phyloP scores from a whole-genome alignment of 2,797 vertebrate species.

The Neosilurus mollespiculum region DNA sequence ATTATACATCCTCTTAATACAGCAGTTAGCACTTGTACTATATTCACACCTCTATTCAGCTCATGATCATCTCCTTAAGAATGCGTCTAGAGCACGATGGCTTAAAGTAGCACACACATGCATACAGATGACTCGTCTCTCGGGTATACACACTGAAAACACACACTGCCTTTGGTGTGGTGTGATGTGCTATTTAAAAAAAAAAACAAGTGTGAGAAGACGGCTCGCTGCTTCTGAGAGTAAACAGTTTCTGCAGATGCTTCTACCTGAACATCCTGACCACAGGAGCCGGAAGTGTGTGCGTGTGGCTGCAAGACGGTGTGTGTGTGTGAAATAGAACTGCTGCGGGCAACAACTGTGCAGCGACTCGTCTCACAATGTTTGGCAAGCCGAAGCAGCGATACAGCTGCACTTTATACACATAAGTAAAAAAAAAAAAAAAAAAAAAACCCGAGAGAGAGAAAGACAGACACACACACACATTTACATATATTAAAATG shows the following conservation, averaged over 20 bases:
- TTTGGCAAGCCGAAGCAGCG: neutral
- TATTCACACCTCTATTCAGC: too few species aligned
- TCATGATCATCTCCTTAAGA: neutral
- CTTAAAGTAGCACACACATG: neutral
- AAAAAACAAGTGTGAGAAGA: too few species aligned
- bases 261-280: conserved; percentile 6
- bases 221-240: neutral
- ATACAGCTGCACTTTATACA: neutral
- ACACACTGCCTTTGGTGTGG: neutral
- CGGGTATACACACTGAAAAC: neutral
- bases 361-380: neutral
- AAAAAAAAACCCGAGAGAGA: neutral
- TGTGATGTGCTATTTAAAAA: too few species aligned
- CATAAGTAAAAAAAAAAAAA: neutral
- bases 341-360: neutral
- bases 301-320: neutral
- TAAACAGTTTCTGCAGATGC: neutral
- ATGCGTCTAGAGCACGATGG: neutral
- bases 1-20: neutral
- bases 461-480: neutral
- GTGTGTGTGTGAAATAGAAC: conserved; percentile 29
- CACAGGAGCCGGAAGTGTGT: conserved; percentile 5
- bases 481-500: too few species aligned
- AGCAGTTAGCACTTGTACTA: neutral
- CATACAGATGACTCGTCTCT: neutral